A percentile compares a stretch with the other conserved stretches of the same genome.
Evolutionary conservation across 2,888 invertebrate genomes (phyloP).

Genomic region (Gastracanthus pulcherrimus): DNA sequence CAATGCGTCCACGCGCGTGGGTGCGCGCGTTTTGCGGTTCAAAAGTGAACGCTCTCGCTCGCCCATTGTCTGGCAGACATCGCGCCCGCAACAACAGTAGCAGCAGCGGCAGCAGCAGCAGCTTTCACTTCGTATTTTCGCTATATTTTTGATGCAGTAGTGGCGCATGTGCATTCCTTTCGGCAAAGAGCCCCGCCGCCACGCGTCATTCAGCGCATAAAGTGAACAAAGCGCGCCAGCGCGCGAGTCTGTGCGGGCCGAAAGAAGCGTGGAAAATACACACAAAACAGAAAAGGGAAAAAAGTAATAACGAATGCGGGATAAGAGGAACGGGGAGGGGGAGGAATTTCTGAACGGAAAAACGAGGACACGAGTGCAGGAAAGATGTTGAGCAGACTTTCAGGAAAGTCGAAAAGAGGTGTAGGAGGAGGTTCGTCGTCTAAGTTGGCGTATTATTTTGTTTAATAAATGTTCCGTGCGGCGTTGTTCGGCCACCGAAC

Average conservation of each 20-base stretch:
- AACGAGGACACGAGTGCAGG: neutral
- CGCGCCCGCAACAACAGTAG: neutral
- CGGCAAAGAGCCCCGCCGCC: slow-evolving; percentile 42
- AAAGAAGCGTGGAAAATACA: neutral
- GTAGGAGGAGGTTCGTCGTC: too few relatives aligned
- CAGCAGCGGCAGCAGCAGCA: slow-evolving; percentile 14
- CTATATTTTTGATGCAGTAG: slow-evolving; percentile 56
- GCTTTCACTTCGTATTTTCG: slow-evolving; percentile 58
- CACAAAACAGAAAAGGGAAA: neutral
- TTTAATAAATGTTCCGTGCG: too few relatives aligned
- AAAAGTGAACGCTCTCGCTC: slow-evolving; percentile 37
- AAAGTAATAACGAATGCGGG: slow-evolving; percentile 44
- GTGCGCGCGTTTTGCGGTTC: slow-evolving; percentile 23
- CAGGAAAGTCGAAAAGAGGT: too few relatives aligned
- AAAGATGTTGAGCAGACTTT: too few relatives aligned
- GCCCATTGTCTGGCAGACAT: slow-evolving; percentile 37
- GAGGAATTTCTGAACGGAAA: neutral
- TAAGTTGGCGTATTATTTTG: too few relatives aligned
- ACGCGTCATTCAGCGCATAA: slow-evolving; percentile 33
- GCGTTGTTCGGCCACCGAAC: too few relatives aligned
- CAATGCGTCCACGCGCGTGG: slow-evolving; percentile 35
- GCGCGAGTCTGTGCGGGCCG: neutral
- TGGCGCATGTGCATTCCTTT: slow-evolving; percentile 21
- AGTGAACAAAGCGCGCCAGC: slow-evolving; percentile 38
- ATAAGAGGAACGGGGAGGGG: slow-evolving; percentile 5